phyloP scores from a whole-genome alignment of 2,888 invertebrate genomes.

The Onchidella celtica region DNA sequence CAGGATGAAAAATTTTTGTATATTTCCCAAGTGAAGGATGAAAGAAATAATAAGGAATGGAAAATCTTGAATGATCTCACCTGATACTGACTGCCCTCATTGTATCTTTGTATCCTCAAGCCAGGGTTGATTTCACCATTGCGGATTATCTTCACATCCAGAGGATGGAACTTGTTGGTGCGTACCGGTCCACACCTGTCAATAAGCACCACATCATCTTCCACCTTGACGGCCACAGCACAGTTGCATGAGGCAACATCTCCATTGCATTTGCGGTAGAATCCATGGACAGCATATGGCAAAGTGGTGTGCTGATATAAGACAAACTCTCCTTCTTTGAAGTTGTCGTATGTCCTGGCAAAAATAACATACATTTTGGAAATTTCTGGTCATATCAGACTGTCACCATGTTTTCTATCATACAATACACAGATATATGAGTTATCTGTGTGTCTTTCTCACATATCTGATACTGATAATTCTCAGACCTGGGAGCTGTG shows the following conservation, averaged over 20 bases:
- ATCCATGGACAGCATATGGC: conserved; percentile 59
- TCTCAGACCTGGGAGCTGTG: no score
- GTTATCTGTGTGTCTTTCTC: neutral
- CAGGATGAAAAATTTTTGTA: no score
- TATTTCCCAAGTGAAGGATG: no score
- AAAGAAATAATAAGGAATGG: no score
- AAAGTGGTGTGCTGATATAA: conserved; percentile 64
- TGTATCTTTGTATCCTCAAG: conserved; percentile 52
- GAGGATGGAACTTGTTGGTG: conserved; percentile 25
- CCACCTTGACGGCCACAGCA: conserved; percentile 57
- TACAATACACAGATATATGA: neutral
- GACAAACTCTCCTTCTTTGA: conserved; percentile 69
- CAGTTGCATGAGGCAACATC: conserved; percentile 59
- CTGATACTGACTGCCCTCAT: conserved; percentile 58
- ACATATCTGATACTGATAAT: no score
- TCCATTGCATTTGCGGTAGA: conserved; percentile 54
- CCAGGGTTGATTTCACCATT: conserved; percentile 59
- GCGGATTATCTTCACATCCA: conserved; percentile 54
- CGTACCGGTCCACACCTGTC: conserved; percentile 56
- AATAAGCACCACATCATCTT: conserved; percentile 59
- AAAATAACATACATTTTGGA: neutral
- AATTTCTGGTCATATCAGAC: neutral
- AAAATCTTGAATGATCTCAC: no score
- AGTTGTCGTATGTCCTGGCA: conserved; percentile 63
- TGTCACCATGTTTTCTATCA: neutral